Evolutionary conservation across 2,113 vertebrate species (phyloP), one percentile per base, ranked within the genome.

Genomic region (Grus americana): DNA sequence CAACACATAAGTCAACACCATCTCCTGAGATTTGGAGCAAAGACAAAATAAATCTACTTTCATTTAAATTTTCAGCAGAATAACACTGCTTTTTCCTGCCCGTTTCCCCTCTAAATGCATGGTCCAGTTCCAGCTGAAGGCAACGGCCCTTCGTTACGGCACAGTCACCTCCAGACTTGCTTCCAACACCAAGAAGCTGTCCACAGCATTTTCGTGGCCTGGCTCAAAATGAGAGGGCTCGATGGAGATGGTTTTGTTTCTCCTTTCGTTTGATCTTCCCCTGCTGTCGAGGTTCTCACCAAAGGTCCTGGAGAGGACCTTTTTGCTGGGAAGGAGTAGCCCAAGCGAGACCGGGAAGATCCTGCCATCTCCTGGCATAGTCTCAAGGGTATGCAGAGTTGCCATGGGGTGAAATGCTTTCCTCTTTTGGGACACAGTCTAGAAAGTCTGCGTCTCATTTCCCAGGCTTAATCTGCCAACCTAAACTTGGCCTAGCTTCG

Each of bases 11-110:
- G 84, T 95, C 92, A 96, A 94, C 78, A 86, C 27, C 27, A 4
- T 94, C 94, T 86, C 84, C 58, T 27, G 90, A 87, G 95, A 87
- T 63, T 30, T 79, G 87, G 49, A 92, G 65, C 76, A 68, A 65
- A 91, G 95, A 94, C 92, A 72, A 86, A 97, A 92, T 75, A 91
- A 89, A 95, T 82, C 83, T 26, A 52, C 73, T 85, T 72, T 59
- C 66, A 63, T 92, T 94, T 79, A 46, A 21, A 81, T 94, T 93
- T 95, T 87, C 89, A 81, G 84, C 88, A 81, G 47, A 52, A 17
- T 63, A 62, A 63, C 2, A 0, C 20, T n/a, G 61, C 9, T 29
- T 78, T 86, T 71, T 54, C 36, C 59, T 88, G 21, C n/a, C 46
- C 2, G 0, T 23, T 61, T 79, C 27, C 22, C 29, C 42, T 83